Base-by-base conservation (phyloP, 2,797 vertebrate genomes). In the Garrulus glandarius region DNA sequence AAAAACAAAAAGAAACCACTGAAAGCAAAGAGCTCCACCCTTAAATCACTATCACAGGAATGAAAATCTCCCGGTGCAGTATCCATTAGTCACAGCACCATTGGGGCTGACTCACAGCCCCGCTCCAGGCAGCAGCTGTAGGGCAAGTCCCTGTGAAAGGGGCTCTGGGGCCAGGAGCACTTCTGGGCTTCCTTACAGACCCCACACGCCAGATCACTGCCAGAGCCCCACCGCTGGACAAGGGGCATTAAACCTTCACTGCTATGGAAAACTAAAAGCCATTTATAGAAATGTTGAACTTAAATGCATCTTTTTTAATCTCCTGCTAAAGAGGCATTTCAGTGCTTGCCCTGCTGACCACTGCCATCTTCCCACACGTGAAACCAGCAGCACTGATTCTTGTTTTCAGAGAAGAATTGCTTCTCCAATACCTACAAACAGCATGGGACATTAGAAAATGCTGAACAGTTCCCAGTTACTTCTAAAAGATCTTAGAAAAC, bases 301-400 rank as follows among this genome's bases (percentile, higher is more conserved):
- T 44, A 8, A 67, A 44, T n/a, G 14, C 0, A 0, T 50, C 30
- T 55, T 44, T 68, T 61, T 11, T 0, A 5, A 46, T 37, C 7
- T 4, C 24, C 13, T 29, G 34, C 49, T 47, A 14, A 76, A 16
- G 23, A 65, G 61, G 8, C 13, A 5, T 61, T 57, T 47, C 36
- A 11, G 10, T 65, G 65, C 56, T 53, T 53, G 68, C 60, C 64
- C 34, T 30, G 34, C n/a, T 76, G 61, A 50, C 41, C 11, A 1
- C 0, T 39, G 37, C 8, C 53, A 57, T 32, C 50, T 41, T 24
- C 20, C 50, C 63, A 16, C 15, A 8, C 18, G 3, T 4, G 5
- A 60, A 44, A 59, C 32, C 44, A 36, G 17, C 67, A 29, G 67
- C 57, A 24, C 7, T 12, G 16, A 32, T 22, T 50, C 17, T 36